A percentile compares a stretch with the other conserved stretches of the same genome.
Conservation (phyloP, 2,113 vertebrate species). For the Vulpes lagopus region DNA sequence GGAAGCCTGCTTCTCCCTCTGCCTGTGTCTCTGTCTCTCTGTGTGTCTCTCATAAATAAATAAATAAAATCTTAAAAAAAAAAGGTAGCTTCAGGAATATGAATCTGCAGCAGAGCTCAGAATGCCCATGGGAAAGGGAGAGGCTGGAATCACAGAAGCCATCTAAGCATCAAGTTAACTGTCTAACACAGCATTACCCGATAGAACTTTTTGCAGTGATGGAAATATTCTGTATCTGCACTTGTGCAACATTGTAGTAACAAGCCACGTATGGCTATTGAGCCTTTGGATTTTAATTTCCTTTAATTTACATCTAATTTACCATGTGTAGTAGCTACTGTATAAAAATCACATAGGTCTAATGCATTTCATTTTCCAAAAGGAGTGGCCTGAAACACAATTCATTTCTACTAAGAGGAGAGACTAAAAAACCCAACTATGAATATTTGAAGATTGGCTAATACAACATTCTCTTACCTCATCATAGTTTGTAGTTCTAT, state of each 20-base stretch:
- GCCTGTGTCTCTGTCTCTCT: too few relatives aligned
- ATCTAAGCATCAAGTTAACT: not conserved
- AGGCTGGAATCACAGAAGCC: not conserved
- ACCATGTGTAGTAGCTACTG: not conserved
- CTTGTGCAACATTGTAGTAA: not conserved
- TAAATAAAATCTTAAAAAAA: too few relatives aligned
- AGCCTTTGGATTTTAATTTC: not conserved
- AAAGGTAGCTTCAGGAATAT: not conserved
- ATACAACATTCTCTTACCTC: conserved; percentile 90
- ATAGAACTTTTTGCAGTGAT: not conserved
- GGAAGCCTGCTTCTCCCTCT: too few relatives aligned
- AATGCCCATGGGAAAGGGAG: not conserved
- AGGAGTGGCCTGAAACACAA: conserved; percentile 31
- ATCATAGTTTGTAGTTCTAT: conserved; percentile 93
- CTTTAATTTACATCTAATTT: conserved; percentile 7
- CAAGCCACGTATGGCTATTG: not conserved
- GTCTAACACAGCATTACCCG: not conserved
- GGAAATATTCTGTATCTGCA: not conserved
- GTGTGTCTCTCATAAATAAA: too few relatives aligned
- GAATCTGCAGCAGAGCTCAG: not conserved
- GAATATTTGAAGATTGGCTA: not conserved
- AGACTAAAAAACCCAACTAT: not conserved
- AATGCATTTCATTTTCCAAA: not conserved
- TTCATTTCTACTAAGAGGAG: not conserved
- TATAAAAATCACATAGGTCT: not conserved